A percentile compares a stretch with the other conserved stretches of the same genome.
Evolutionary conservation across 2,888 invertebrate species (phyloP).

Genomic region (Nemoura dubitans): DNA sequence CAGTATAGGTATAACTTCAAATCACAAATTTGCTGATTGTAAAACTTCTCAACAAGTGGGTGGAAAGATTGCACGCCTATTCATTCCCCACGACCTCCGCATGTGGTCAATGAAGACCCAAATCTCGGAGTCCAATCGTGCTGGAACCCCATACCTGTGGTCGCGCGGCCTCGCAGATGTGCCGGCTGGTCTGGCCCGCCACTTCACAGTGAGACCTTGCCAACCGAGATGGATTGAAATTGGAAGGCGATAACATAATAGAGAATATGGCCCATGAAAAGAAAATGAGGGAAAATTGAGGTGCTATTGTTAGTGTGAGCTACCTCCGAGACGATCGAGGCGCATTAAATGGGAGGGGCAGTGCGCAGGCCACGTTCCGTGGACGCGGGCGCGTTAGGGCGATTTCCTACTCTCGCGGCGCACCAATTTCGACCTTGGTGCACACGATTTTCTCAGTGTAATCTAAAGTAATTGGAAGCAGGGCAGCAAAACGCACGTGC

Average conservation of each 20-base stretch:
- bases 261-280: slow-evolving; percentile 40
- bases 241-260: slow-evolving; percentile 25
- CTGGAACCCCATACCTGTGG: background rate
- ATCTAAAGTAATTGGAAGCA: slow-evolving; percentile 31
- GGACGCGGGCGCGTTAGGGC: slow-evolving; percentile 7
- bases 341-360: slow-evolving; percentile 36
- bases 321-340: slow-evolving; percentile 40
- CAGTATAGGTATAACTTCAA: background rate
- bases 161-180: background rate
- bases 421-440: slow-evolving; percentile 13
- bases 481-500: slow-evolving; percentile 36
- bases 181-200: background rate
- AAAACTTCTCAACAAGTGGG: background rate
- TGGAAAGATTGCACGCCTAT: background rate
- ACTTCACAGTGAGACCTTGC: slow-evolving; percentile 27
- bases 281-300: slow-evolving; percentile 47
- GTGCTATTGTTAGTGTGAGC: slow-evolving; percentile 42
- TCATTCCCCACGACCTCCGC: background rate
- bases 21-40: background rate
- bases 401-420: slow-evolving; percentile 21
- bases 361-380: slow-evolving; percentile 21
- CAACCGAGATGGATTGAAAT: slow-evolving; percentile 23
- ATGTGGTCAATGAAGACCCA: background rate
- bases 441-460: slow-evolving; percentile 25
- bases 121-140: background rate